Percentiles rank a stretch among this genome's conserved stretches.
Conservation (phyloP, 1,140 invertebrate species). For the Ditylenchus dipsaci region DNA sequence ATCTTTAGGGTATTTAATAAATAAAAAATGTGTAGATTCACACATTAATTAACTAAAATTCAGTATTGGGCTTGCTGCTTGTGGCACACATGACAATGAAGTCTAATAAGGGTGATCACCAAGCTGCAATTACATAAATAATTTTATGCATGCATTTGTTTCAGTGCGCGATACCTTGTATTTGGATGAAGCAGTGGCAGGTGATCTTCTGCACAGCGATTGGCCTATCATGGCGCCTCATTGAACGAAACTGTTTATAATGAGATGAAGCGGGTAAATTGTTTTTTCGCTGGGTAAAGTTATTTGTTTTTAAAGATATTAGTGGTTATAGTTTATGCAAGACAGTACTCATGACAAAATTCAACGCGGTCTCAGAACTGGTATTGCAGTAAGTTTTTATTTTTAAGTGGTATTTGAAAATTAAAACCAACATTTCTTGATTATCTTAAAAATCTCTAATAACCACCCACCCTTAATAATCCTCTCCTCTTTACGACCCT, state of each 20-base stretch:
- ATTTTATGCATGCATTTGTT: constrained; percentile 65
- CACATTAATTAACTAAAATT: too few relatives aligned
- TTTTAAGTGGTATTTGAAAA: too few relatives aligned
- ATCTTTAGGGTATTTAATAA: constrained; percentile 70
- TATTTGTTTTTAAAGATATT: too few relatives aligned
- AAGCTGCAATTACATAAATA: not conserved
- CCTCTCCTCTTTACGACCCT: too few relatives aligned
- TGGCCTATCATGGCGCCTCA: constrained; percentile 66
- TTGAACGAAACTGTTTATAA: constrained; percentile 30
- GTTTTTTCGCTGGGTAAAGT: too few relatives aligned
- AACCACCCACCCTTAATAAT: too few relatives aligned
- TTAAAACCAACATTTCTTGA: too few relatives aligned
- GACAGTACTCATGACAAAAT: constrained; percentile 99
- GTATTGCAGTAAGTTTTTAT: constrained; percentile 71
- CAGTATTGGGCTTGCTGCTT: constrained; percentile 81
- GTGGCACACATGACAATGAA: constrained; percentile 85
- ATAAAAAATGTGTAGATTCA: too few relatives aligned
- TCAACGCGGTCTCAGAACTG: constrained; percentile 77
- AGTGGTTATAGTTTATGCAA: constrained; percentile 66
- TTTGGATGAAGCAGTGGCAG: constrained; percentile 96
- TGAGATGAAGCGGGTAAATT: constrained; percentile 59
- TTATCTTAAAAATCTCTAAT: too few relatives aligned
- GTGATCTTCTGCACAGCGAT: constrained; percentile 93
- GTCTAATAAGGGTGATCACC: constrained; percentile 66
- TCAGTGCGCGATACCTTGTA: constrained; percentile 92